Base-by-base conservation (phyloP, 2,888 invertebrate species). In the Bembecia ichneumoniformis region DNA sequence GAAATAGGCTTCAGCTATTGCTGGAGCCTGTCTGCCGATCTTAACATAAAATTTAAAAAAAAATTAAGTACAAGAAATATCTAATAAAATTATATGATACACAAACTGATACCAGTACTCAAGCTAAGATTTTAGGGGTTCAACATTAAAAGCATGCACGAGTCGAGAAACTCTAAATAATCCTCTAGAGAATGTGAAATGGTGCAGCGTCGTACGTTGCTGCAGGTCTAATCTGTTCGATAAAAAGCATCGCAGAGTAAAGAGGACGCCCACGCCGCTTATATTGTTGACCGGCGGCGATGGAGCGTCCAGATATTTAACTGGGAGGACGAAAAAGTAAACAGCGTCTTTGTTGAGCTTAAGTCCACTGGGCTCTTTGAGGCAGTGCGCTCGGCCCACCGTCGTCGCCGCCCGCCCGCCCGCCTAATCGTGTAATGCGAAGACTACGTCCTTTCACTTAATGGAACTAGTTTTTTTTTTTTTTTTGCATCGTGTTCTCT, bases 231-330 rank as follows among this genome's bases (percentile, higher is more conserved):
- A 76, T 76, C 76, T 74, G 63, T 54, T 59, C 67, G 68, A 73
- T 73, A 74, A 75, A 76, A 75, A 75, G 66, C 66, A 66, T 71
- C 66, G 40, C 14, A 40, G 40, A 40, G 40, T 13, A 40, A 14
- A 14, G 11, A 40, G 40, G 28, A 28, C 28, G 28, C 28, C 58
- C 60, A 64, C 60, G 58, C 57, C 59, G 68, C 69, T 74, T 73
- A 72, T 72, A 63, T 69, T 72, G 71, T 75, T 73, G 74, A 69
- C 72, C 68, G 66, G 70, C 40, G 40, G 40, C 72, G 71, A 74
- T 74, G 66, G 66, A 75, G 59, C 69, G 68, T 68, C 64, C 70
- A 71, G 74, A 77, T 76, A 40, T 74, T 74, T 72, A 73, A 71
- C 71, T 62, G 68, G 58, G 64, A 65, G 63, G 62, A 68, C 62